Evolutionary conservation across 1,140 invertebrate species (phyloP).

Genomic region (Dendrolimus punctatus): DNA sequence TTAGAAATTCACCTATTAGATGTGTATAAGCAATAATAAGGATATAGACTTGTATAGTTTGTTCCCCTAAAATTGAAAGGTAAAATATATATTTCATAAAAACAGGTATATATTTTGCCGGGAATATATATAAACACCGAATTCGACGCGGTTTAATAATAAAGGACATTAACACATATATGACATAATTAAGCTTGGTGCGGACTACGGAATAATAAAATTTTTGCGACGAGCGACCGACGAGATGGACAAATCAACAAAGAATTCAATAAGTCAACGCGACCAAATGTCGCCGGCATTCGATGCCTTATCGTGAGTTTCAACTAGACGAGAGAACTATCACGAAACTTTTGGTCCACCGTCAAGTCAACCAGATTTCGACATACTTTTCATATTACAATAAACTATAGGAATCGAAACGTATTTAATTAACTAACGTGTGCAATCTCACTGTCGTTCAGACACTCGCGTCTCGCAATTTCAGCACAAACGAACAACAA

Average conservation of each 20-base stretch:
- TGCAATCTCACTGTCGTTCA: background rate
- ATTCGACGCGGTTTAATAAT: too few relatives aligned
- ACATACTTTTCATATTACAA: slow-evolving; percentile 20
- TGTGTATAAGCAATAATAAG: too few relatives aligned
- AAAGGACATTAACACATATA: too few relatives aligned
- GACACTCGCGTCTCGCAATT: background rate
- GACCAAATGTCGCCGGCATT: slow-evolving; percentile 36
- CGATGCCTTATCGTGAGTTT: slow-evolving; percentile 30
- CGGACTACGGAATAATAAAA: slow-evolving; percentile 17
- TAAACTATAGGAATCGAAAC: slow-evolving; percentile 64
- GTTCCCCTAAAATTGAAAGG: too few relatives aligned
- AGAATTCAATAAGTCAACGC: slow-evolving; percentile 14
- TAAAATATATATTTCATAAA: too few relatives aligned
- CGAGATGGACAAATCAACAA: slow-evolving; percentile 40
- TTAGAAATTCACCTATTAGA: too few relatives aligned
- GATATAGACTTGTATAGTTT: too few relatives aligned
- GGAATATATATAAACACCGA: too few relatives aligned
- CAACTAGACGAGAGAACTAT: slow-evolving; percentile 44
- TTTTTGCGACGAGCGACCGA: slow-evolving; percentile 37
- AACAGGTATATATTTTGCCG: too few relatives aligned
- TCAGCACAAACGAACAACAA: slow-evolving; percentile 15
- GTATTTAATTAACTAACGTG: slow-evolving; percentile 43
- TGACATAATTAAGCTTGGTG: too few relatives aligned
- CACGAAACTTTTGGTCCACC: slow-evolving; percentile 55
- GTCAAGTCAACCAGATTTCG: slow-evolving; percentile 43